Percentiles rank a stretch among this genome's conserved stretches.
Conservation (phyloP, 2,113 vertebrate genomes). For the Numenius arquata region DNA sequence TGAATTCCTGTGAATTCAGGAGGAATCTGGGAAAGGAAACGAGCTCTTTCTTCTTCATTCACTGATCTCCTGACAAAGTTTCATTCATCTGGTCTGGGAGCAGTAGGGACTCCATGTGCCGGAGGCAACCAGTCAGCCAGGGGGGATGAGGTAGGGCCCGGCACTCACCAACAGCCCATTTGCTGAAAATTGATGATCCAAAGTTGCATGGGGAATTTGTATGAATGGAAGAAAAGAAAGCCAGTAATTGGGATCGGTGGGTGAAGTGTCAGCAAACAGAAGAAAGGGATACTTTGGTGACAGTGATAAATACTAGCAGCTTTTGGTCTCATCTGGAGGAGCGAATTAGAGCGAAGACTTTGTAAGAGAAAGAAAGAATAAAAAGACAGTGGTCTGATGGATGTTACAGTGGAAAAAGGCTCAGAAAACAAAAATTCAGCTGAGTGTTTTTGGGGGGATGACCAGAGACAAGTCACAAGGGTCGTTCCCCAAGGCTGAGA, state of each 20-base stretch:
- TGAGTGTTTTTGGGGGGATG: not conserved
- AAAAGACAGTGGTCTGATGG: constrained; percentile 13
- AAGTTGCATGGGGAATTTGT: constrained; percentile 58
- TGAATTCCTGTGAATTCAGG: not conserved
- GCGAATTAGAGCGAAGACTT: not conserved
- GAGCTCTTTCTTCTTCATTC: not conserved
- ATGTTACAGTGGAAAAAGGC: not conserved
- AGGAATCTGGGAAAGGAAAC: not conserved
- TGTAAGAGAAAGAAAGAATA: constrained; percentile 11
- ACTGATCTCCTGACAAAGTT: constrained; percentile 3
- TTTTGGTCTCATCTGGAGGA: constrained; percentile 54
- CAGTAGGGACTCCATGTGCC: not conserved
- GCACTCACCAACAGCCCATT: not conserved
- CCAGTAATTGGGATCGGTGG: constrained; percentile 61
- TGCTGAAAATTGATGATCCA: constrained; percentile 55
- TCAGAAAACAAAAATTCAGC: constrained; percentile 9
- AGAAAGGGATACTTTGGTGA: constrained; percentile 59
- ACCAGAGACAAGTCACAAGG: not conserved
- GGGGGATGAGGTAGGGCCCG: not conserved
- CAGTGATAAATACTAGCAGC: constrained; percentile 62
- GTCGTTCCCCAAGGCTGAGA: not conserved
- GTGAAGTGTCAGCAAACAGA: constrained; percentile 65
- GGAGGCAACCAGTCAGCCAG: not conserved
- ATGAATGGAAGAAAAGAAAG: constrained; percentile 61
- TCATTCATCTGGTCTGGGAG: constrained; percentile 12